Evolutionary conservation across 2,888 invertebrate species (phyloP).

Genomic region (Apoda limacodes): DNA sequence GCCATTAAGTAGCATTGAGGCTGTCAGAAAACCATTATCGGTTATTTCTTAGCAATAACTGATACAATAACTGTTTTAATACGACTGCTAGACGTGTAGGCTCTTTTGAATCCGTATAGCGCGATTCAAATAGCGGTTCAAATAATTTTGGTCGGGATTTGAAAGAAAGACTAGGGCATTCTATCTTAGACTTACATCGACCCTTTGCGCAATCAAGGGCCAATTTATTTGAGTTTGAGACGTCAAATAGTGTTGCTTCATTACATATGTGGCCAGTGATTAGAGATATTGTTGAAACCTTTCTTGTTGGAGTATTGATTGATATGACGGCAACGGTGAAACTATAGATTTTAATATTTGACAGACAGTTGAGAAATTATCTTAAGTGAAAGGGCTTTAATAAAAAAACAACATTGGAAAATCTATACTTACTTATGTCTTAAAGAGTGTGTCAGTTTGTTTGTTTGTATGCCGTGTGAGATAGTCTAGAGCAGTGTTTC

Average conservation of each 20-base stretch:
- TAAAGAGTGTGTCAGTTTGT: no score
- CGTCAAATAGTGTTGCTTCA: slow-evolving; percentile 26
- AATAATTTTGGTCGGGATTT: slow-evolving; percentile 1
- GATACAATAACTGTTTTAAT: no score
- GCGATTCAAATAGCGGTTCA: slow-evolving; percentile 8
- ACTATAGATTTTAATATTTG: no score
- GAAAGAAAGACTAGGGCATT: slow-evolving; percentile 14
- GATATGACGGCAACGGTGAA: no score
- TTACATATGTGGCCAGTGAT: slow-evolving; percentile 26
- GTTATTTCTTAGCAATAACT: slow-evolving; percentile 21
- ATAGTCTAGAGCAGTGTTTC: no score
- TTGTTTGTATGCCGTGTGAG: no score
- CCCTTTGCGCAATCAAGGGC: slow-evolving; percentile 30
- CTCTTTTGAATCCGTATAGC: no score
- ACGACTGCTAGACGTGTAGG: no score
- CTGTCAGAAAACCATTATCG: slow-evolving; percentile 18
- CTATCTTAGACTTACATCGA: slow-evolving; percentile 25
- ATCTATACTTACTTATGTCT: no score
- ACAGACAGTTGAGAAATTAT: no score
- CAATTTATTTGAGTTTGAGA: slow-evolving; percentile 27
- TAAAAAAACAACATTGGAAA: no score
- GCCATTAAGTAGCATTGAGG: slow-evolving; percentile 3
- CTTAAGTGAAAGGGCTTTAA: no score
- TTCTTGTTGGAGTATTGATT: slow-evolving; percentile 27
- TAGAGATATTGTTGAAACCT: slow-evolving; percentile 25